Evolutionary conservation across 1,140 invertebrate species (phyloP).

Genomic region (Lycorma delicatula): DNA sequence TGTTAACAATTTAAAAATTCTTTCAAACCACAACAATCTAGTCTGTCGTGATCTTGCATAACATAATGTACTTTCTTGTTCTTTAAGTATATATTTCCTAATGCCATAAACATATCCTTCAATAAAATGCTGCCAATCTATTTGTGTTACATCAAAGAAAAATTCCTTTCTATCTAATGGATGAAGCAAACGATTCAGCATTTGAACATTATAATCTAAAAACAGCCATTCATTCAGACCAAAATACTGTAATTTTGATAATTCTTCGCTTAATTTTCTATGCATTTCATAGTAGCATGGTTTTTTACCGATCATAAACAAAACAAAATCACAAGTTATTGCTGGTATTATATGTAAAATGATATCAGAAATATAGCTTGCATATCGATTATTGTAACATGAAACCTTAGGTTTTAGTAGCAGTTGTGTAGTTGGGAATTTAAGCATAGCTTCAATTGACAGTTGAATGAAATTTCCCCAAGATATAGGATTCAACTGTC

Average conservation of each 20-base stretch:
- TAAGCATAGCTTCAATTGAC: neutral
- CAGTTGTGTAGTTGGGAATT: neutral
- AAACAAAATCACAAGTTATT: neutral
- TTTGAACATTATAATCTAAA: conserved; percentile 56
- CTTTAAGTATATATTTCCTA: conserved; percentile 75
- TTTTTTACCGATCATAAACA: neutral
- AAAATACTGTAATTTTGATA: conserved; percentile 65
- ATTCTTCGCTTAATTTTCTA: conserved; percentile 66
- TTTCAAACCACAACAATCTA: no score
- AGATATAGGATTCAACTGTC: conserved; percentile 45
- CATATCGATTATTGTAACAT: conserved; percentile 3
- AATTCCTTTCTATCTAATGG: conserved; percentile 53
- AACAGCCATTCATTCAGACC: conserved; percentile 73
- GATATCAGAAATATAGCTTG: neutral
- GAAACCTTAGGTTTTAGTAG: conserved; percentile 6
- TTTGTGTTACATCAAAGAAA: conserved; percentile 61
- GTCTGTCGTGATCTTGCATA: no score
- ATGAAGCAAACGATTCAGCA: conserved; percentile 49
- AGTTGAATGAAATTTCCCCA: conserved; percentile 5
- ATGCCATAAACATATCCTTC: conserved; percentile 76
- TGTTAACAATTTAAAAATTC: no score
- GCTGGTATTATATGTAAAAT: conserved; percentile 9
- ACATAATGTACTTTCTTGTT: conserved; percentile 41
- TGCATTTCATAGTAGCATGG: neutral
- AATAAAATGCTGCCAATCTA: conserved; percentile 75